Percentiles rank a stretch among this genome's conserved stretches.
These are phyloP conservation scores for Antrozous pallidus DNA, from an alignment of 2,797 vertebrate species.

Conservation along the genomic window DNA sequence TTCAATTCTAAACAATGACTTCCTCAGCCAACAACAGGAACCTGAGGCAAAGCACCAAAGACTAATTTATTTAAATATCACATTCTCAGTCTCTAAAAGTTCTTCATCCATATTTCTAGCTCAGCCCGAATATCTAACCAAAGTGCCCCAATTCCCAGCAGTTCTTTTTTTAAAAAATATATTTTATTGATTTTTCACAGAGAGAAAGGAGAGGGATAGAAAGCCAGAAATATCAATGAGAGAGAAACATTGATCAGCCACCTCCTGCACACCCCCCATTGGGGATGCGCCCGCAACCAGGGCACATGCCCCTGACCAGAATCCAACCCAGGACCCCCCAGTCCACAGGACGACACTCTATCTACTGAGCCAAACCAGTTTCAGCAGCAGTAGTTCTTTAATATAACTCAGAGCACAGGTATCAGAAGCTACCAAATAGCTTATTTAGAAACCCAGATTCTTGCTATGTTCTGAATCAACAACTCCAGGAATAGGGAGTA, in stretches of 20 bases:
- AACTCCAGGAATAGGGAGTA: rapidly evolving
- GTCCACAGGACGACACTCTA: too few relatives aligned
- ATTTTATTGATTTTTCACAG: too few relatives aligned
- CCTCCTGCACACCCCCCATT: too few relatives aligned
- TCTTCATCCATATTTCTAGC: not conserved
- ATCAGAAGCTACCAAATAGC: not conserved
- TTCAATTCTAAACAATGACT: not conserved
- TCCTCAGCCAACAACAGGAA: not conserved
- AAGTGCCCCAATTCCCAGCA: not conserved
- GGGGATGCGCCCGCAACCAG: too few relatives aligned
- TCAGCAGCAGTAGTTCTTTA: not conserved
- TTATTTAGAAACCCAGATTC: not conserved
- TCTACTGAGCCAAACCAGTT: too few relatives aligned
- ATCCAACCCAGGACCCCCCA: too few relatives aligned
- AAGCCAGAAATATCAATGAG: too few relatives aligned
- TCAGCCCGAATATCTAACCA: not conserved
- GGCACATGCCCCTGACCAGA: too few relatives aligned
- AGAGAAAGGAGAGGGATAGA: too few relatives aligned
- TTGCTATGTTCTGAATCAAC: not conserved
- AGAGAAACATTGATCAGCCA: too few relatives aligned
- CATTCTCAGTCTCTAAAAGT: not conserved
- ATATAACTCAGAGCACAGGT: not conserved
- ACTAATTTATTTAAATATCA: not conserved
- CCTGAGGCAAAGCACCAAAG: not conserved
- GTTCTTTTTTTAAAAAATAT: too few relatives aligned